Evolutionary conservation across 2,888 invertebrate species (phyloP).

Genomic region (Rotaria macrura): DNA sequence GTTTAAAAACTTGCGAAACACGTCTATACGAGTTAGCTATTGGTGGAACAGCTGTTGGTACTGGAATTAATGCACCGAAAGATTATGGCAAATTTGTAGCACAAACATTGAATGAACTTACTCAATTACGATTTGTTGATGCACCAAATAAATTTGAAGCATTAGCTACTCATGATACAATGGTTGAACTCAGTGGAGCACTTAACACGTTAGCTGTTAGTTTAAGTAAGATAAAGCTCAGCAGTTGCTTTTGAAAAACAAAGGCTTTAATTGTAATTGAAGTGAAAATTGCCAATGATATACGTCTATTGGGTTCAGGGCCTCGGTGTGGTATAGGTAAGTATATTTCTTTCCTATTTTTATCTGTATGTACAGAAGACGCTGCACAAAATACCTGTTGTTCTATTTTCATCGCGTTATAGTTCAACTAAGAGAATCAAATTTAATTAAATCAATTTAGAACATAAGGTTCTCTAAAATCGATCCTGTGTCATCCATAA

Average conservation of each 20-base stretch:
- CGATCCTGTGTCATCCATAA: too few relatives aligned
- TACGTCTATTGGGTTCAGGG: conserved; percentile 77
- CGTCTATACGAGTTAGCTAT: conserved; percentile 78
- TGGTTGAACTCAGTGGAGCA: conserved; percentile 88
- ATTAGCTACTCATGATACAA: conserved; percentile 77
- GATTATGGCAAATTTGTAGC: conserved; percentile 75
- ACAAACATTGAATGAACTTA: not conserved
- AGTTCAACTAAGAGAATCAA: too few relatives aligned
- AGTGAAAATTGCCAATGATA: conserved; percentile 66
- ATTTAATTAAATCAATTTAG: too few relatives aligned
- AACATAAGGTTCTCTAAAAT: too few relatives aligned
- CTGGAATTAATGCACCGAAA: conserved; percentile 82
- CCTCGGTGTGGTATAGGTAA: conserved; percentile 91
- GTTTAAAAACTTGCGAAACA: conserved; percentile 69
- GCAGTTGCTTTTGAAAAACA: not conserved
- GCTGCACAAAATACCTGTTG: too few relatives aligned
- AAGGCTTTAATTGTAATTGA: not conserved
- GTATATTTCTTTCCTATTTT: conserved; percentile 63
- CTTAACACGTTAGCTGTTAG: conserved; percentile 79
- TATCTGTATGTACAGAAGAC: too few relatives aligned
- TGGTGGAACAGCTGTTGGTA: conserved; percentile 87
- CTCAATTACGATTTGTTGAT: conserved; percentile 71
- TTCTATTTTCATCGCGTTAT: too few relatives aligned
- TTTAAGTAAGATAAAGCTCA: conserved; percentile 67
- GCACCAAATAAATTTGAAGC: conserved; percentile 96